A percentile compares a stretch with the other conserved stretches of the same genome.
Conservation (phyloP, 1,140 invertebrate species). For the Liolophura sinensis region DNA sequence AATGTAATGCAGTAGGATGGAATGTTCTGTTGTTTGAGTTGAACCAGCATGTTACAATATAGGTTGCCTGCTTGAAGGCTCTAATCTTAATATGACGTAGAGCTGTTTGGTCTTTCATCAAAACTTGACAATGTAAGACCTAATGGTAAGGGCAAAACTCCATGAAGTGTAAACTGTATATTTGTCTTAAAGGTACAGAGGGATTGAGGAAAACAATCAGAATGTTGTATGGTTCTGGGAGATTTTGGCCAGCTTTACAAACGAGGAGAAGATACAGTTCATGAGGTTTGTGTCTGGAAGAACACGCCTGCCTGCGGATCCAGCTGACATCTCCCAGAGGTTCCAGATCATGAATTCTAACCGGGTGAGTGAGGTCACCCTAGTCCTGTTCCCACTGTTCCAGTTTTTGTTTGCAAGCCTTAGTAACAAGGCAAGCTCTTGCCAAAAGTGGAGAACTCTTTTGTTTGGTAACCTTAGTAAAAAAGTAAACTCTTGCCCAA, state of each 20-base stretch:
- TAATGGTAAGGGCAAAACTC: no score
- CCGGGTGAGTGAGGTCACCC: slow-evolving; percentile 38
- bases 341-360: slow-evolving; percentile 68
- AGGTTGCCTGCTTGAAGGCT: no score
- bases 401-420: background rate
- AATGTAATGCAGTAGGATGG: no score
- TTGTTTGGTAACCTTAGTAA: no score
- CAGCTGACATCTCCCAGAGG: slow-evolving; percentile 70
- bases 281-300: slow-evolving; percentile 73
- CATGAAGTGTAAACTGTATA: no score
- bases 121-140: no score
- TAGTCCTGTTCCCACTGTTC: background rate
- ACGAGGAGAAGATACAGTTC: slow-evolving; percentile 70
- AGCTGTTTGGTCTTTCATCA: no score
- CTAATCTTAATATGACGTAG: no score
- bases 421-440: background rate
- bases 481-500: no score
- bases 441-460: no score
- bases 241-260: slow-evolving; percentile 68
- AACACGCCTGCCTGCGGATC: slow-evolving; percentile 69
- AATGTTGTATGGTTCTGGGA: slow-evolving; percentile 71
- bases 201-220: slow-evolving; percentile 67
- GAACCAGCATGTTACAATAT: no score
- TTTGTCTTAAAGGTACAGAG: slow-evolving; percentile 62
- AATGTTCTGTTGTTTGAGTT: no score